Conservation (phyloP, 2,113 vertebrate species). For the Nothocercus julius region DNA sequence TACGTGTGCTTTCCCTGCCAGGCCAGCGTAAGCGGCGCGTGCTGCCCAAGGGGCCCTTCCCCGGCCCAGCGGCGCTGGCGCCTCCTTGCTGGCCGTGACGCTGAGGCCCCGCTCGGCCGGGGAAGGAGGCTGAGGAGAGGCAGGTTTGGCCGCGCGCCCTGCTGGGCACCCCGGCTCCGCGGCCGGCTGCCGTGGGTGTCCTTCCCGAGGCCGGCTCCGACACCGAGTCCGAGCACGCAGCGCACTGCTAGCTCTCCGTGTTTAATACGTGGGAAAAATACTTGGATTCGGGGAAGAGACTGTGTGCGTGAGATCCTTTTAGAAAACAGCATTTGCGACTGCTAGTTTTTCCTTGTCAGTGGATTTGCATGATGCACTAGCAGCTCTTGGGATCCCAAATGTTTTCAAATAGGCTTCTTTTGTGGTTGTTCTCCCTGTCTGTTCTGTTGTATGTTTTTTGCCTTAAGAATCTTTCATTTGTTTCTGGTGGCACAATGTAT, state of each 20-base stretch:
- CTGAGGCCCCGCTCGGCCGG: too few species aligned
- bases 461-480: background rate
- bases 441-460: background rate
- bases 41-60: background rate
- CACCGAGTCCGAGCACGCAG: background rate
- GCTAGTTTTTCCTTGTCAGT: background rate
- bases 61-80: too few species aligned
- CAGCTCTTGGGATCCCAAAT: background rate
- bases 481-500: background rate
- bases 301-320: background rate
- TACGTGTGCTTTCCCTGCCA: background rate
- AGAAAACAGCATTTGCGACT: accelerated
- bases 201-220: background rate
- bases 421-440: background rate
- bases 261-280: background rate
- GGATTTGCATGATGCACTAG: background rate
- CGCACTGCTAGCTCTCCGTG: background rate
- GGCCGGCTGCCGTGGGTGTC: background rate
- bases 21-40: background rate
- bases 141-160: background rate
- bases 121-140: background rate
- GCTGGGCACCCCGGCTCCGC: background rate
- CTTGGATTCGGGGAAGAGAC: accelerated
- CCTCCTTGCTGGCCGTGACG: too few species aligned
- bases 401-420: background rate